A percentile compares a stretch with the other conserved stretches of the same genome.
phyloP scores from a whole-genome alignment of 2,113 vertebrate species.

The Petrocephalus microphthalmus region DNA sequence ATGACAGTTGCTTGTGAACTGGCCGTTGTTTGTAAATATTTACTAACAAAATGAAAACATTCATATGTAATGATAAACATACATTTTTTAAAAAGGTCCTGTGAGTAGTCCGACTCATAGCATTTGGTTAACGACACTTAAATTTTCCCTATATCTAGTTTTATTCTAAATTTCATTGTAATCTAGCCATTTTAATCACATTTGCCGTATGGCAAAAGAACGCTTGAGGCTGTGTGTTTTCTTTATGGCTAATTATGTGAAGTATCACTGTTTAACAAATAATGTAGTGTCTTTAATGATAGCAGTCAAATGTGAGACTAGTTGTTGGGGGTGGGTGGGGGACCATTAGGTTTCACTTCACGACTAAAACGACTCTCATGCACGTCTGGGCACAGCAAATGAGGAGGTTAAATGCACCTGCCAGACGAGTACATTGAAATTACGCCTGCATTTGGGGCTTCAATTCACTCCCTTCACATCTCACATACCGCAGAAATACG shows the following conservation, averaged over 20 bases:
- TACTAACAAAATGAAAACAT: background rate
- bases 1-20: background rate
- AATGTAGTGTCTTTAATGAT: background rate
- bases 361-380: background rate
- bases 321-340: background rate
- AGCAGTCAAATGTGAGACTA: background rate
- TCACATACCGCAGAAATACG: background rate
- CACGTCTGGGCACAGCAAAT: background rate
- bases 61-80: background rate
- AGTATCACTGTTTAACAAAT: background rate
- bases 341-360: background rate
- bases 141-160: background rate
- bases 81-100: background rate
- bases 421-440: background rate
- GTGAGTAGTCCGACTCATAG: background rate
- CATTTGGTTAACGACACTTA: background rate
- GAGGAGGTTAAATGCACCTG: background rate
- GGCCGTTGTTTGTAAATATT: background rate
- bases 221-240: background rate
- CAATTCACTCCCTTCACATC: background rate
- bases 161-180: background rate
- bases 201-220: background rate
- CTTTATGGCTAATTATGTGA: background rate
- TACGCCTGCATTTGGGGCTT: background rate
- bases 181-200: background rate